phyloP scores from a whole-genome alignment of 1,140 invertebrate genomes.

The Odontomachus brunneus region DNA sequence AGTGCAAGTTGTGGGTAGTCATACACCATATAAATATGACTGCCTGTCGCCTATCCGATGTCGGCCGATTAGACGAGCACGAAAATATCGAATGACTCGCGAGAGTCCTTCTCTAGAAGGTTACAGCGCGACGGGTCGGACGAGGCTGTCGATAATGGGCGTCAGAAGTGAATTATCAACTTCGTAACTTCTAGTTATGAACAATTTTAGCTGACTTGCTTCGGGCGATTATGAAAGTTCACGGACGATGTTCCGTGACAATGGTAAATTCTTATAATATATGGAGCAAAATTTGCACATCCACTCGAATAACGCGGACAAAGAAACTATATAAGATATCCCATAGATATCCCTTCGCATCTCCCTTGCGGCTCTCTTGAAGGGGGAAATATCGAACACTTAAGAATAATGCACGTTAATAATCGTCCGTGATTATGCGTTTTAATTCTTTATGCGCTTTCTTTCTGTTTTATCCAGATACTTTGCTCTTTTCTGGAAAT shows the following conservation, averaged over 20 bases:
- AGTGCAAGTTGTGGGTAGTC: constrained; percentile 60
- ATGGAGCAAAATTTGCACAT: neutral
- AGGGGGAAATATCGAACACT: neutral
- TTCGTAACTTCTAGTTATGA: neutral
- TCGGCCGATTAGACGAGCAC: constrained; percentile 27
- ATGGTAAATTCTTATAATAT: constrained; percentile 12
- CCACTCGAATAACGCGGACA: neutral
- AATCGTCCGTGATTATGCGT: neutral
- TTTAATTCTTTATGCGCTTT: no score
- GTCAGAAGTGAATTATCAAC: constrained; percentile 16
- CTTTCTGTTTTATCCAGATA: no score
- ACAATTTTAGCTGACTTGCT: neutral
- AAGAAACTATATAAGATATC: neutral
- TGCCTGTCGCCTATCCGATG: constrained; percentile 19
- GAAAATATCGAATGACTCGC: constrained; percentile 31
- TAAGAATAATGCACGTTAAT: neutral
- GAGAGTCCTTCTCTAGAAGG: constrained; percentile 12
- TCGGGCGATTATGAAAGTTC: neutral
- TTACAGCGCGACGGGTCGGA: neutral
- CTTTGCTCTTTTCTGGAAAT: no score
- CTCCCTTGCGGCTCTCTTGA: neutral
- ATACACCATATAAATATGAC: constrained; percentile 29
- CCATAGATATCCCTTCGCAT: neutral
- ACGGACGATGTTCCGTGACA: neutral
- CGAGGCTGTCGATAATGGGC: neutral